A percentile compares a stretch with the other conserved stretches of the same genome.
phyloP scores from a whole-genome alignment of 92 coral and sea anemone genomes.

The Phenganax marumi region DNA sequence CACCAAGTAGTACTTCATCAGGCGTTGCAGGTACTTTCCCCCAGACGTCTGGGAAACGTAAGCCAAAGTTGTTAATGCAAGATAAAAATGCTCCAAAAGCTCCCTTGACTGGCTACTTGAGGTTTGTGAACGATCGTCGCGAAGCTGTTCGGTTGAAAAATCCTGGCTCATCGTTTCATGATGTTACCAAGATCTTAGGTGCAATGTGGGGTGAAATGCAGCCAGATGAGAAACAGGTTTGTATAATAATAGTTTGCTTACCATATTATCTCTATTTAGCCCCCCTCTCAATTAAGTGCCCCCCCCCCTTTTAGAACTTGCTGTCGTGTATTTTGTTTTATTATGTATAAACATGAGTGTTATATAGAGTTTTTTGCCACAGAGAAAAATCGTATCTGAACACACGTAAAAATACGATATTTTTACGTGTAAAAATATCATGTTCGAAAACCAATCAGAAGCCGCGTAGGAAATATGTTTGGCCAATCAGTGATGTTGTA shows the following conservation, averaged over 20 bases:
- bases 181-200: conserved; percentile 84
- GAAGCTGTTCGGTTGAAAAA: conserved; percentile 69
- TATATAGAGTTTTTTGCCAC: too few species aligned
- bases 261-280: too few species aligned
- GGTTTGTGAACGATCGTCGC: conserved; percentile 75
- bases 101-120: conserved; percentile 82
- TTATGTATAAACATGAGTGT: too few species aligned
- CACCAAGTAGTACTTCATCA: background rate
- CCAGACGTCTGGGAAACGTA: conserved; percentile 18
- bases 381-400: too few species aligned
- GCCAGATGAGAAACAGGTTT: conserved; percentile 68
- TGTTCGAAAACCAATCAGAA: too few species aligned
- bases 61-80: conserved; percentile 65
- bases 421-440: too few species aligned
- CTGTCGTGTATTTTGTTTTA: too few species aligned
- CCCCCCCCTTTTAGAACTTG: too few species aligned
- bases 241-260: background rate
- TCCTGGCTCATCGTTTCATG: conserved; percentile 77
- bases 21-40: background rate
- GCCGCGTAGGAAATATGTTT: too few species aligned
- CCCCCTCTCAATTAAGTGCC: too few species aligned
- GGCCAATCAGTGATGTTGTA: too few species aligned
- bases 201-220: conserved; percentile 88
- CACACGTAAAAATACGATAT: too few species aligned
- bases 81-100: conserved; percentile 91